These are phyloP conservation scores for Coelopa frigida DNA, from an alignment of 1,140 invertebrate genomes.

Conservation along the genomic window DNA sequence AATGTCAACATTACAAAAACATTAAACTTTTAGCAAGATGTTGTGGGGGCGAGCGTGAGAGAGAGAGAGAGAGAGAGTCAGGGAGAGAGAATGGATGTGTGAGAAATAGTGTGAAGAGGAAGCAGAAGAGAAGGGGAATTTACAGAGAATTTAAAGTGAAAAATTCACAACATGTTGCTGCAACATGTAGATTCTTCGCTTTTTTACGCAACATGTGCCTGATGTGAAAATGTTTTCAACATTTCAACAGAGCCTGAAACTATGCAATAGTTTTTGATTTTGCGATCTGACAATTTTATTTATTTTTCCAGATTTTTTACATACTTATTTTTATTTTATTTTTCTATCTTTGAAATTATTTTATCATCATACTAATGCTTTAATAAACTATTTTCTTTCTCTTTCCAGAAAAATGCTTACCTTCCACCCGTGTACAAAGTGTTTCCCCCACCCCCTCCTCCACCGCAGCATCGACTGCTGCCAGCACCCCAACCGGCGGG, in stretches of 20 bases:
- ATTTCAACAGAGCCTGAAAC: background rate
- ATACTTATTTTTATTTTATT: background rate
- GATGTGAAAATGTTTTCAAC: constrained; percentile 1
- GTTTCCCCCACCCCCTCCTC: constrained; percentile 5
- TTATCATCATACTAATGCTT: too few relatives aligned
- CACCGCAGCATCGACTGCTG: constrained; percentile 10
- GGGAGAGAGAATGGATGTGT: too few relatives aligned
- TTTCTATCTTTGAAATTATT: background rate
- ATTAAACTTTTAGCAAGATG: too few relatives aligned
- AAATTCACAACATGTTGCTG: constrained; percentile 3
- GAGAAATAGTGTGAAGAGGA: too few relatives aligned
- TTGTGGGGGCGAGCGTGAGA: too few relatives aligned
- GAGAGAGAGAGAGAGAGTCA: too few relatives aligned
- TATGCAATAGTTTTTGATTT: background rate
- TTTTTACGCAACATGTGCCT: background rate
- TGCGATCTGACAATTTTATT: too few relatives aligned
- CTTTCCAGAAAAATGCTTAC: constrained; percentile 13
- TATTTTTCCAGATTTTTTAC: too few relatives aligned
- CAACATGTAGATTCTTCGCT: background rate
- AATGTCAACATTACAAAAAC: too few relatives aligned
- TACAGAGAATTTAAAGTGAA: too few relatives aligned
- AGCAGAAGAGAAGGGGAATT: too few relatives aligned
- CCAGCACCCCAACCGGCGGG: constrained; percentile 10
- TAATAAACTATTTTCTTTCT: constrained; percentile 4
- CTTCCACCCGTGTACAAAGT: constrained; percentile 10